Conservation (phyloP, 2,888 invertebrate species). For the Tanaodytes sp. region DNA sequence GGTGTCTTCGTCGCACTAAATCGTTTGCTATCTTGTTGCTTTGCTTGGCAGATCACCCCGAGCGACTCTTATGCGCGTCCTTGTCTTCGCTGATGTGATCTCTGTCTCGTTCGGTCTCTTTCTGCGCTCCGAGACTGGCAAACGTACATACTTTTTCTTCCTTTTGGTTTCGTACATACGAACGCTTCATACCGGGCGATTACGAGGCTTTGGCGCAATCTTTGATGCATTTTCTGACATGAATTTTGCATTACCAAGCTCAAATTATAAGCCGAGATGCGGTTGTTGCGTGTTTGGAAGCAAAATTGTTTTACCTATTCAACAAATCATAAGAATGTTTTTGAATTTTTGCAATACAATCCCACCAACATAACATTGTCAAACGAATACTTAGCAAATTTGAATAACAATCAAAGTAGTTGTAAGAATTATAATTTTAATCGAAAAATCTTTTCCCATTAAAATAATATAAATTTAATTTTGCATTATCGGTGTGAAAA, state of each 20-base stretch:
- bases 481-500: too few species aligned
- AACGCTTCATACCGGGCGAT: slow-evolving; percentile 44
- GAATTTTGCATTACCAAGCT: slow-evolving; percentile 41
- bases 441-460: too few species aligned
- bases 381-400: too few species aligned
- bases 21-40: slow-evolving; percentile 26
- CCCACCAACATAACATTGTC: too few species aligned
- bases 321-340: too few species aligned
- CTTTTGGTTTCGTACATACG: slow-evolving; percentile 30
- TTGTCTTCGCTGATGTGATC: slow-evolving; percentile 29
- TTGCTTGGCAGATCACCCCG: slow-evolving; percentile 37
- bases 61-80: slow-evolving; percentile 32
- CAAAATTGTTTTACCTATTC: neutral
- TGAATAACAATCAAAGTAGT: too few species aligned
- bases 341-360: too few species aligned
- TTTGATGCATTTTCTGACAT: slow-evolving; percentile 50
- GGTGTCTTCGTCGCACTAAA: too few species aligned
- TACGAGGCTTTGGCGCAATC: slow-evolving; percentile 49
- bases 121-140: slow-evolving; percentile 15
- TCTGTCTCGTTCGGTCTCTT: slow-evolving; percentile 23
- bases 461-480: too few species aligned
- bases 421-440: too few species aligned
- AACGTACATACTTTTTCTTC: slow-evolving; percentile 16
- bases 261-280: slow-evolving; percentile 37
- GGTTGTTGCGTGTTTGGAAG: slow-evolving; percentile 30